Evolutionary conservation across 2,797 vertebrate species (phyloP).

Genomic region (Picus viridis): DNA sequence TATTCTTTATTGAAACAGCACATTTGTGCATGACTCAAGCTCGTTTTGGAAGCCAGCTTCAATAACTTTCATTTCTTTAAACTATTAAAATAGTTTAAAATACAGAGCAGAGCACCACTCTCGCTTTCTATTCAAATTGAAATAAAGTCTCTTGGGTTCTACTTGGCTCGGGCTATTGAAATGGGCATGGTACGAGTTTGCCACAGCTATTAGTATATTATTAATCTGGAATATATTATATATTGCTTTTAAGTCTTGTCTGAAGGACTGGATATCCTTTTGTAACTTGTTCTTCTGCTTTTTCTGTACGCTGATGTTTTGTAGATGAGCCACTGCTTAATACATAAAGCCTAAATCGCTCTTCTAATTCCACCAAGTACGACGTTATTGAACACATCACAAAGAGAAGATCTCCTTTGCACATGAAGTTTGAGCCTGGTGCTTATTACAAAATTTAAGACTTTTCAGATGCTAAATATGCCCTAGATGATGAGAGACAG

Average conservation of each 20-base stretch:
- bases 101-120: slow-evolving; percentile 16
- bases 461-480: slow-evolving; percentile 73
- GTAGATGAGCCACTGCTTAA: slow-evolving; percentile 68
- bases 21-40: slow-evolving; percentile 53
- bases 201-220: slow-evolving; percentile 69
- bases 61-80: slow-evolving; percentile 73
- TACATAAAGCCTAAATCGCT: slow-evolving; percentile 72
- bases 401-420: slow-evolving; percentile 72
- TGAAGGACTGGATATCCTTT: slow-evolving; percentile 67
- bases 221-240: slow-evolving; percentile 66
- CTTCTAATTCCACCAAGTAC: slow-evolving; percentile 68
- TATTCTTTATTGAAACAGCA: slow-evolving; percentile 60
- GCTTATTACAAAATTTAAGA: slow-evolving; percentile 68
- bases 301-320: slow-evolving; percentile 67
- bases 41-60: slow-evolving; percentile 48
- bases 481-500: slow-evolving; percentile 12
- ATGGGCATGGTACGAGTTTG: slow-evolving; percentile 61
- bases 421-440: slow-evolving; percentile 71
- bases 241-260: slow-evolving; percentile 70
- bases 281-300: slow-evolving; percentile 65
- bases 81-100: slow-evolving; percentile 65
- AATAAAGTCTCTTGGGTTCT: slow-evolving; percentile 68
- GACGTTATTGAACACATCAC: slow-evolving; percentile 62
- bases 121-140: slow-evolving; percentile 54
- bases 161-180: slow-evolving; percentile 64